These are phyloP conservation scores for Nemotelus nigrinus DNA, from an alignment of 2,888 invertebrate species.

Conservation along the genomic window DNA sequence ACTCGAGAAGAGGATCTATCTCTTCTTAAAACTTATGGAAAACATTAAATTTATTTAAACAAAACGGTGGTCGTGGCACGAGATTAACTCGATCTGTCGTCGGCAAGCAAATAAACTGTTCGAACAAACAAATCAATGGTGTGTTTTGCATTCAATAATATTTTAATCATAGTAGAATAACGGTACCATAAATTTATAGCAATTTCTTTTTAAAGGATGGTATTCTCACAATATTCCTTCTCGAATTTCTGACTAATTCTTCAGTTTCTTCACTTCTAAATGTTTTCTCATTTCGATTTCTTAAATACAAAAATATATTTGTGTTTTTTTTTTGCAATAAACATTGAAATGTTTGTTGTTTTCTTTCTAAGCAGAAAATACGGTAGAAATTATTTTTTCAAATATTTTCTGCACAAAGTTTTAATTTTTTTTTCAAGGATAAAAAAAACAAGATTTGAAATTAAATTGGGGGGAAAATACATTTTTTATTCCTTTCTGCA, in stretches of 20 bases:
- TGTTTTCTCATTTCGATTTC: conserved; percentile 4
- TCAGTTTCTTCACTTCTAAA: conserved; percentile 15
- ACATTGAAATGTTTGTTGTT: too few relatives aligned
- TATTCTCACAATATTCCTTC: conserved; percentile 2
- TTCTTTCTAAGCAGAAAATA: too few relatives aligned
- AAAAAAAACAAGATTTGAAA: not conserved
- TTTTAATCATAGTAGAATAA: conserved; percentile 15
- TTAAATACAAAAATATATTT: conserved; percentile 36
- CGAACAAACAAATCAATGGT: conserved; percentile 14
- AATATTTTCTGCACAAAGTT: not conserved
- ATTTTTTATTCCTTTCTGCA: not conserved
- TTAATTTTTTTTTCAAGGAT: conserved; percentile 12
- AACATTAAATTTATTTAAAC: conserved; percentile 32
- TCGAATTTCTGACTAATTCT: conserved; percentile 6
- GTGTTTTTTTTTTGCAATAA: not conserved
- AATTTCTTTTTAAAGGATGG: conserved; percentile 19
- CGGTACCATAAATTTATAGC: conserved; percentile 32
- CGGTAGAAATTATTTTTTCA: not conserved
- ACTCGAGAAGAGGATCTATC: not conserved
- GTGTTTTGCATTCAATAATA: not conserved
- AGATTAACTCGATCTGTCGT: conserved; percentile 12
- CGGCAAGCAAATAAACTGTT: conserved; percentile 13
- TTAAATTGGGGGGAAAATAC: not conserved
- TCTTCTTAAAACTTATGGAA: conserved; percentile 37
- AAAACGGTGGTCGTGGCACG: conserved; percentile 38